Base-by-base conservation (phyloP, 2,888 invertebrate species). In the Anaspis maculata region DNA sequence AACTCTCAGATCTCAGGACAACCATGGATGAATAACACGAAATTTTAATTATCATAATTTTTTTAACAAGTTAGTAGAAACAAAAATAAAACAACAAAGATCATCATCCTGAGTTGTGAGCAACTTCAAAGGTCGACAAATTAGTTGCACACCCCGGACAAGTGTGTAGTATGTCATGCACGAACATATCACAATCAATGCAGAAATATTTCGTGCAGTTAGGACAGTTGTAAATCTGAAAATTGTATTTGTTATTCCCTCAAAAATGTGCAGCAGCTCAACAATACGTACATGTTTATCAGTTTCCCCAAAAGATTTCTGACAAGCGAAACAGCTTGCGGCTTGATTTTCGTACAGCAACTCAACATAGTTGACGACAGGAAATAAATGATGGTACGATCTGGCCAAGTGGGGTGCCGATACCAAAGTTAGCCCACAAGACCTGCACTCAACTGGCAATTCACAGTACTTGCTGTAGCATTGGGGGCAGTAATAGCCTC, bases 391-490 rank as follows among this genome's bases (percentile, higher is more conserved):
- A 62, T 97, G 96, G 64, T 96, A 96, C 0, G 96, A 95, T 44
- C 97, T 77, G 2, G 97, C 96, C 30, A 98, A 73, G 70, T 99
- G 98, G 13, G 97, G 96, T 1, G 98, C 97, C 1, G 97, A 95
- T 9, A 96, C 96, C 27, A 98, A 71, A 3, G 95, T 96, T 38
- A 99, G 73, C 1, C 91, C 91, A 66, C 98, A 98, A 6, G 90
- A 84, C 56, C 87, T 78, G 61, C 98, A 98, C 68, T 98, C 96
- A 2, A 92, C 90, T 0, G 98, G 98, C 52, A 99, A 72, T 62
- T 96, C 92, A 66, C 98, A 98, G 68, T 97, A 97, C 70, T 96
- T 94, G 67, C 91, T 89, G 52, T 85, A 82, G 66, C 98, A 98
- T 64, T 97, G 94, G n/a, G 91, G 90, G 53, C 90, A 91, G 54